Evolutionary conservation across 2,113 vertebrate species (phyloP).

Genomic region (Cyanoramphus novaezelandiae): DNA sequence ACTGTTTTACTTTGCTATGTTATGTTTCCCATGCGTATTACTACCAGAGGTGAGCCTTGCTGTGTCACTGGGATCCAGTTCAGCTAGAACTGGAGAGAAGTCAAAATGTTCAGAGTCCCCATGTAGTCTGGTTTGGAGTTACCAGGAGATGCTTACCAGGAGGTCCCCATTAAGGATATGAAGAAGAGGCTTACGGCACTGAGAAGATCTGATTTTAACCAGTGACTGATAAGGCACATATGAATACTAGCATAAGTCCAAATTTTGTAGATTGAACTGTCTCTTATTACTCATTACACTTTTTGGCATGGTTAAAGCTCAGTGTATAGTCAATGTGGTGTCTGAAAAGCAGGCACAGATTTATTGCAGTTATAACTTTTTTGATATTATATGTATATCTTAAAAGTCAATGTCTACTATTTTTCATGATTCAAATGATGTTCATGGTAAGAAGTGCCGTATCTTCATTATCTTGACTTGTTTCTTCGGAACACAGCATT

Average conservation of each 20-base stretch:
- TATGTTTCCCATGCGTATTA: fast-evolving
- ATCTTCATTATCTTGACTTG: background rate
- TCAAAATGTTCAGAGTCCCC: background rate
- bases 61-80: background rate
- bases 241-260: background rate
- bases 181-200: background rate
- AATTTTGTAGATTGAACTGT: background rate
- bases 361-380: background rate
- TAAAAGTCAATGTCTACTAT: background rate
- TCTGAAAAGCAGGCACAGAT: background rate
- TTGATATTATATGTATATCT: background rate
- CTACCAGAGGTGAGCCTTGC: background rate
- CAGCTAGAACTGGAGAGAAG: background rate
- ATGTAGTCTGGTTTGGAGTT: background rate
- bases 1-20: background rate
- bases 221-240: background rate
- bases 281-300: background rate
- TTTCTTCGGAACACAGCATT: background rate
- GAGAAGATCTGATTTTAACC: background rate
- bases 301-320: background rate
- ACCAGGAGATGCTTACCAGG: background rate
- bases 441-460: background rate
- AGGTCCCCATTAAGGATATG: background rate
- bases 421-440: background rate
- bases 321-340: background rate